Conservation (phyloP, 2,888 invertebrate species). For the Tuberolachnus salignus region DNA sequence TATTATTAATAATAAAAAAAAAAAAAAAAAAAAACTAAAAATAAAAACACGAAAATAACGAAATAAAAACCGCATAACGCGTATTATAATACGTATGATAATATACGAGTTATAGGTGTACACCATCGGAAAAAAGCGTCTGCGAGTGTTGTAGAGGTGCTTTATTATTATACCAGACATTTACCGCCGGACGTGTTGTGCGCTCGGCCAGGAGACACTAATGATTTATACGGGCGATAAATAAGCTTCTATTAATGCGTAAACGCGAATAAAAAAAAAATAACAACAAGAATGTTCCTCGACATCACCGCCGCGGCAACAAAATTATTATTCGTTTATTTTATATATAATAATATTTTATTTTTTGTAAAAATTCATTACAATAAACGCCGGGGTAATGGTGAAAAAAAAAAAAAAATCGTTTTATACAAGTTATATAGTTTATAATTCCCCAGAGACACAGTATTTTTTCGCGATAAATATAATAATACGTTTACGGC, state of each 20-base stretch:
- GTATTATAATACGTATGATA: no score
- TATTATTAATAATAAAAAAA: background rate
- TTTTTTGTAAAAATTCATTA: constrained; percentile 25
- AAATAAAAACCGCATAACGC: no score
- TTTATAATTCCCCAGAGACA: no score
- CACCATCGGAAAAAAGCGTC: constrained; percentile 18
- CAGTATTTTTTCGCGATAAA: no score
- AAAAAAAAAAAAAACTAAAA: constrained; percentile 12
- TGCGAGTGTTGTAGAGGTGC: constrained; percentile 19
- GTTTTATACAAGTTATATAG: background rate
- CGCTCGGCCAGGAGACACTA: constrained; percentile 11
- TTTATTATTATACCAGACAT: background rate
- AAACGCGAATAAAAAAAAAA: background rate
- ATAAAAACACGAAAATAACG: no score
- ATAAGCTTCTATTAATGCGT: constrained; percentile 45
- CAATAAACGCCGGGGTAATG: background rate
- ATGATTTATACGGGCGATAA: constrained; percentile 43
- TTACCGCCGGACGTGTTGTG: constrained; percentile 9
- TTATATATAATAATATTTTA: background rate
- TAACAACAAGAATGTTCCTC: constrained; percentile 32
- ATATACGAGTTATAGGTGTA: background rate
- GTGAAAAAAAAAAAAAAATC: background rate
- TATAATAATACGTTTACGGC: no score
- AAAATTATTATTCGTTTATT: constrained; percentile 38
- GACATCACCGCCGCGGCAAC: background rate